These are phyloP conservation scores for Gopherus flavomarginatus DNA, from an alignment of 2,113 vertebrate genomes.

Conservation along the genomic window DNA sequence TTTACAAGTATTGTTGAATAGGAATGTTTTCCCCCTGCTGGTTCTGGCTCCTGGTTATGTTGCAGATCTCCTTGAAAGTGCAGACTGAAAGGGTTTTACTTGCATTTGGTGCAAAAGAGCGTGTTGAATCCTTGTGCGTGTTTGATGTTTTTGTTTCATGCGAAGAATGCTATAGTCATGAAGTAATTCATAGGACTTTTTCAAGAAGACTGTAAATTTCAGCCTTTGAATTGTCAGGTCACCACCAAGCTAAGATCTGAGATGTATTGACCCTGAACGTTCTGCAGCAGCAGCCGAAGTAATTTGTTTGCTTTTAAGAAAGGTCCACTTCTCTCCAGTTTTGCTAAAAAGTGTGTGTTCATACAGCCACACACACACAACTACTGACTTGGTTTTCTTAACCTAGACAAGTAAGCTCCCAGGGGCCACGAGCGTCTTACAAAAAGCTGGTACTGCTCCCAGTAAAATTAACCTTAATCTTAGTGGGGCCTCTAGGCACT, in stretches of 20 bases:
- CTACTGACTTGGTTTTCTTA: neutral
- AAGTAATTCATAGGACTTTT: neutral
- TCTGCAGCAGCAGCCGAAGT: neutral
- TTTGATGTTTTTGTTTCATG: neutral
- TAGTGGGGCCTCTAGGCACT: neutral
- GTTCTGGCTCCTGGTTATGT: neutral
- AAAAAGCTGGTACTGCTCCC: neutral
- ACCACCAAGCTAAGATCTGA: accelerated
- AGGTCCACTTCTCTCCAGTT: neutral
- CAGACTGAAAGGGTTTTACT: neutral
- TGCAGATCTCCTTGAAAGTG: neutral
- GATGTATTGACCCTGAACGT: neutral
- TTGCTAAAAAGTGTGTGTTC: neutral
- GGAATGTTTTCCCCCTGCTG: neutral
- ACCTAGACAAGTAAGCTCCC: neutral
- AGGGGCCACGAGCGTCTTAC: neutral
- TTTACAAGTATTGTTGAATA: neutral
- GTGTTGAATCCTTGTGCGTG: accelerated
- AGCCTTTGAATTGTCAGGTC: neutral
- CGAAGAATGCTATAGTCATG: neutral
- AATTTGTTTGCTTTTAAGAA: neutral
- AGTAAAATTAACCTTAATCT: neutral
- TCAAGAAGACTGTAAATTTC: neutral
- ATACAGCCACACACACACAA: accelerated
- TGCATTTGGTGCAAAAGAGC: slow-evolving; percentile 11